Conservation (phyloP, 2,888 invertebrate genomes). For the Dicyrtoma fusca region DNA sequence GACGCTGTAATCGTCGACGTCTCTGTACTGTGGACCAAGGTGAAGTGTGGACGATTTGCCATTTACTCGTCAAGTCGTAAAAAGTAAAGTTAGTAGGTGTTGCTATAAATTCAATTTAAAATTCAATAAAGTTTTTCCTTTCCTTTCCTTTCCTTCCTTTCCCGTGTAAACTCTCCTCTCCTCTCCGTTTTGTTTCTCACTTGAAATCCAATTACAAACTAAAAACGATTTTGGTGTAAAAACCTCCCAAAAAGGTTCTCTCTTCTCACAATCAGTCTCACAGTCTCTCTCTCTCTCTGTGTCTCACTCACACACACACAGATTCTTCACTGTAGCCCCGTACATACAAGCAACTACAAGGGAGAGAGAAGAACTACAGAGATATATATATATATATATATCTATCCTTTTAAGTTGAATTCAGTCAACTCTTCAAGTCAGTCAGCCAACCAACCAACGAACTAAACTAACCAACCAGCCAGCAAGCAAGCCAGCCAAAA, state of each 20-base stretch:
- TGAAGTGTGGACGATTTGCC: not conserved
- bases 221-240: conserved; percentile 35
- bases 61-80: not conserved
- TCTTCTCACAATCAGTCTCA: conserved; percentile 3
- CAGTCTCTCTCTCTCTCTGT: conserved; percentile 17
- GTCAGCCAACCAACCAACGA: too few species aligned
- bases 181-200: conserved; percentile 23
- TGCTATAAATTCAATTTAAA: conserved; percentile 11
- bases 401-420: too few species aligned
- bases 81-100: not conserved
- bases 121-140: conserved; percentile 16
- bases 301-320: conserved; percentile 2
- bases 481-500: not conserved
- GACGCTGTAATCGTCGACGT: too few species aligned
- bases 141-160: not conserved
- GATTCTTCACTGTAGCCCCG: too few species aligned
- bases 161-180: not conserved
- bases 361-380: too few species aligned
- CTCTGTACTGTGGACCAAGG: not conserved
- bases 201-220: conserved; percentile 36
- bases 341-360: too few species aligned
- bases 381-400: too few species aligned
- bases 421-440: too few species aligned
- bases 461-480: not conserved
- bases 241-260: conserved; percentile 22